Evolutionary conservation across 1,140 invertebrate genomes (phyloP).

Genomic region (Nephila pilipes): DNA sequence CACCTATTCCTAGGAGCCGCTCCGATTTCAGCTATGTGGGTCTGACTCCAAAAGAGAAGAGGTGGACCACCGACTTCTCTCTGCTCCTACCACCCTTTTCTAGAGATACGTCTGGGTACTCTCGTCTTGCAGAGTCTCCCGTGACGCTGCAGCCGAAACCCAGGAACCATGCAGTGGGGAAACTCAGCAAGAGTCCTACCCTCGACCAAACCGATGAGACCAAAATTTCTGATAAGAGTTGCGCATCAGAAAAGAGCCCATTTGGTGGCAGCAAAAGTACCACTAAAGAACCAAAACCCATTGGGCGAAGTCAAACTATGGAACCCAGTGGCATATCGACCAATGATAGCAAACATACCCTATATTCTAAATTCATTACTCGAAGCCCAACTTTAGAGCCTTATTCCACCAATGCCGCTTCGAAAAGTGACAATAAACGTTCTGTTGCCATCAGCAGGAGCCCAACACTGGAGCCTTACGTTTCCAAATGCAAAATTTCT

Average conservation of each 20-base stretch:
- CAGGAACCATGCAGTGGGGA: background rate
- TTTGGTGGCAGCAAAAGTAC: background rate
- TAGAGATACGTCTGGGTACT: conserved; percentile 56
- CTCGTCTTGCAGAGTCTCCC: conserved; percentile 53
- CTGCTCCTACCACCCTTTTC: conserved; percentile 46
- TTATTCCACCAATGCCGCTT: background rate
- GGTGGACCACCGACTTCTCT: conserved; percentile 65
- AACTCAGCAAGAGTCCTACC: conserved; percentile 42
- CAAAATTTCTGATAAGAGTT: background rate
- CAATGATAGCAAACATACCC: background rate
- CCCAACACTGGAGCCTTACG: background rate
- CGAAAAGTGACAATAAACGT: background rate
- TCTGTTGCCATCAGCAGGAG: background rate
- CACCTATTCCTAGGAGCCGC: conserved; percentile 55
- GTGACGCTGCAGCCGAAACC: conserved; percentile 67
- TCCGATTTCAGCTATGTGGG: conserved; percentile 71
- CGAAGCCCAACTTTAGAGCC: conserved; percentile 47
- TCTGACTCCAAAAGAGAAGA: conserved; percentile 54
- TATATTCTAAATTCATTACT: background rate
- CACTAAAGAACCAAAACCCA: background rate
- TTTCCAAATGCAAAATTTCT: background rate
- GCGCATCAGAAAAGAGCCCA: background rate
- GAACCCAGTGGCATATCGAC: background rate
- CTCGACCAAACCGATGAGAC: background rate
- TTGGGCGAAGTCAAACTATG: conserved; percentile 26